Conservation (phyloP, 2,113 vertebrate species). For the Ochotona curzoniae region DNA sequence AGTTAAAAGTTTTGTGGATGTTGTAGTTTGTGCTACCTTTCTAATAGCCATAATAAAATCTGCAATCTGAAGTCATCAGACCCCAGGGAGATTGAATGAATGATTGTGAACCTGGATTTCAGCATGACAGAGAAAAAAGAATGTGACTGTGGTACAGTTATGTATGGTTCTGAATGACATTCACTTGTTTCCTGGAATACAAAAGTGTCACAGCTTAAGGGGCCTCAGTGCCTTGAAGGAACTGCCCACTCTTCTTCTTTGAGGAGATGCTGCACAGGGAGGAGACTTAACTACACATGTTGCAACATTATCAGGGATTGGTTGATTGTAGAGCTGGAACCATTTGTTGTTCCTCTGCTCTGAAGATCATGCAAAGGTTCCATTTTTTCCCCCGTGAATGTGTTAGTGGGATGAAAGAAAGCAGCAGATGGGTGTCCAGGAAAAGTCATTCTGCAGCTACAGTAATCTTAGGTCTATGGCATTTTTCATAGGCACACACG, state of each 20-base stretch:
- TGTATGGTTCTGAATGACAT: too few relatives aligned
- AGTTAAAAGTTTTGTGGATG: neutral
- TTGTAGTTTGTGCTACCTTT: neutral
- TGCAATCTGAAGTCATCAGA: neutral
- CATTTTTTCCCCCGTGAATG: neutral
- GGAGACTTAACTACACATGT: neutral
- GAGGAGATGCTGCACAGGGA: neutral
- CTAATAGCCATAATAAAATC: neutral
- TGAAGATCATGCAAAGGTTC: neutral
- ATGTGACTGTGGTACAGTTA: neutral
- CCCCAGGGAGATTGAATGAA: neutral
- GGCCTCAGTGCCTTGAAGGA: neutral
- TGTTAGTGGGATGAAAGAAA: neutral
- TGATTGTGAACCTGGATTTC: neutral
- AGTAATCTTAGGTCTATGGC: neutral
- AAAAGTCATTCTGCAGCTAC: neutral
- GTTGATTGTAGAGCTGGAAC: neutral
- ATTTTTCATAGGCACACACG: neutral
- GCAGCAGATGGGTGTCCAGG: neutral
- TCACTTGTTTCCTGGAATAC: neutral
- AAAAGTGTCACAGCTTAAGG: rapidly evolving
- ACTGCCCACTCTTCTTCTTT: neutral
- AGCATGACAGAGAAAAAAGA: neutral
- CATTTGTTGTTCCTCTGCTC: neutral
- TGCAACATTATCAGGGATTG: neutral